Evolutionary conservation across 2,113 vertebrate genomes (phyloP), one percentile per base, ranked within the genome.

Genomic region (Zosterops hypoxanthus): DNA sequence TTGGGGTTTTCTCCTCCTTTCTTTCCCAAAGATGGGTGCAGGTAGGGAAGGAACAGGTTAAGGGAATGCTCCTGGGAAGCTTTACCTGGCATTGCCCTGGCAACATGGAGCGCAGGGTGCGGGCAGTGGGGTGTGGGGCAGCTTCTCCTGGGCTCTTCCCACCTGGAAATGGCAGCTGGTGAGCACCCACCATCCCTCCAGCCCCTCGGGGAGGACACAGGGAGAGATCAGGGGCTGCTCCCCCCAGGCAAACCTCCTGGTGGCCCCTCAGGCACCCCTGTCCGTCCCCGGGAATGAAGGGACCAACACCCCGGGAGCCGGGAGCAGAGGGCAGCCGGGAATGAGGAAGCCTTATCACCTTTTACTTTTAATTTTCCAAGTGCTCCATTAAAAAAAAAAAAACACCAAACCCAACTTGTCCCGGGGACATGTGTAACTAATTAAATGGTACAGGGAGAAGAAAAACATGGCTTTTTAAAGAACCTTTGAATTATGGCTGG

Each of bases 401-500:
- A 22, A 44, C 8, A 46, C 18, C 22, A 25, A 68, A 26, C 17
- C 19, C 25, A n/a, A 10, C 47, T 12, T 72, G 59, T 88, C 86
- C 73, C 8, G 44, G 84, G 84, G 92, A 93, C 95, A 96, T 94
- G 87, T 97, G 92, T 92, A 95, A 96, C 94, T 95, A 95, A 95
- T 97, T 96, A 96, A 92, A 96, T 57, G 64, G 89, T 85, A 94
- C 87, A 82, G 89, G 63, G 89, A 91, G 80, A 92, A 94, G 87
- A 68, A 96, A 96, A 97, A 88, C 95, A 97, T 14, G 4, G 76
- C 36, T 71, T 94, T 83, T 93, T 86, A 2, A 71, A 78, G 66
- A 90, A 59, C 65, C 88, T 96, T 95, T 95, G 97, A 96, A 96
- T 96, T 95, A 92, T 89, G 83, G 55, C 94, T 95, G 92, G 94